Conservation (phyloP, 2,113 vertebrate genomes). For the Myiagra hebetior region DNA sequence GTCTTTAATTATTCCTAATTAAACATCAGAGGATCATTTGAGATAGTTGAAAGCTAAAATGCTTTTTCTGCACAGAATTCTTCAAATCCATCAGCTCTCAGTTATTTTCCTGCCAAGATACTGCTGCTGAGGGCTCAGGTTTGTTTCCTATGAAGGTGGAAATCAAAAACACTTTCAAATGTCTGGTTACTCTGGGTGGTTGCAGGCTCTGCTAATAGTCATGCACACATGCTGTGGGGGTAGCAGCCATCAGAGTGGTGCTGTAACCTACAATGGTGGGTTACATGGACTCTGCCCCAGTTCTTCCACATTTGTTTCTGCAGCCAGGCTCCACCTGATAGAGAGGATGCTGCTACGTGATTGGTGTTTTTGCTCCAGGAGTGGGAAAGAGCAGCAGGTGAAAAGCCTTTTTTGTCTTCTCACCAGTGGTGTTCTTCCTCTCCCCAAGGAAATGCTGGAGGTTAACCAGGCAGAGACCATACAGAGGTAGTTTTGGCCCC, state of each 20-base stretch:
- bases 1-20: constrained; percentile 26
- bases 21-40: neutral
- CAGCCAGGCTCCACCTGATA: neutral
- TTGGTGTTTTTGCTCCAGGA: neutral
- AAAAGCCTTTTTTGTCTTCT: neutral
- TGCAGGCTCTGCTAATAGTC: neutral
- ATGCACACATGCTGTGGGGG: rapidly evolving
- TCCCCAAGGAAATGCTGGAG: neutral
- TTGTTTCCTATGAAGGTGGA: neutral
- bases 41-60: neutral
- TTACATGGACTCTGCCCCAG: neutral
- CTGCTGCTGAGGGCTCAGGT: neutral
- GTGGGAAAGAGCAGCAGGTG: neutral
- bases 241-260: neutral
- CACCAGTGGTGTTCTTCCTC: neutral
- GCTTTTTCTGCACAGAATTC: neutral
- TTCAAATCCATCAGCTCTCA: neutral
- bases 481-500: neutral
- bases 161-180: neutral
- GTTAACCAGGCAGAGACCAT: neutral
- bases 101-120: neutral
- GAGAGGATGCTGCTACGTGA: rapidly evolving
- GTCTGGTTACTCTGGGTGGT: neutral
- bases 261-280: neutral
- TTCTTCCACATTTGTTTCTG: rapidly evolving